Evolutionary conservation across 64 coral and sea anemone species (phyloP), one percentile per base, ranked within the genome.

Genomic region (Pachyseris speciosa): DNA sequence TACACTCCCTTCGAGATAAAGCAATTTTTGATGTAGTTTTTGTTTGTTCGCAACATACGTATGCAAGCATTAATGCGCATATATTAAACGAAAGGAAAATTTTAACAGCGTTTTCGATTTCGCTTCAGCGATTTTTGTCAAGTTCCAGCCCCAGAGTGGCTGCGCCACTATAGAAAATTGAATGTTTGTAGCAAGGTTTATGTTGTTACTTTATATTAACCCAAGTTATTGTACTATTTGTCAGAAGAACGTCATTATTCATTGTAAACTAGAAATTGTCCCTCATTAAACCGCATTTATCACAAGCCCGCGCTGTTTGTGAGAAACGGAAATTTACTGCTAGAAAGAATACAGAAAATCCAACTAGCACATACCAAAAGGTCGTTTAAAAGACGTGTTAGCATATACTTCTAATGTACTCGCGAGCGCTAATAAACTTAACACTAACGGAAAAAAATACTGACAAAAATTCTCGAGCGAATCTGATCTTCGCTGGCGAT

Each of bases 261-360:
- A 68, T 67, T 88, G 77, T 69, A 93, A 83, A 60, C 80, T 49
- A 68, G 63, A 96, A 89, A 96, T 96, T 96, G 84, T 78, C 65
- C 37, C 76, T 93, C 86, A 90, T 96, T 96, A 96, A 93, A 86
- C 78, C 37, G 81, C 86, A 86, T 90, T 96, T 93, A 96, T 92
- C 68, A 85, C 78, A 93, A 83, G 43, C 85, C 79, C 89, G 94
- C 88, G 75, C 37, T 69, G 50, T 73, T 75, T 95, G 88, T 92
- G 52, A 49, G 76, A 80, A 96, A 96, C 95, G 95, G 95, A 96
- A 93, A 96, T 93, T 96, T 96, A 69, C 87, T 68, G 64, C 92
- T 48, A 85, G 61, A 66, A 71, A 86, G 30, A 86, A 86, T 69
- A 66, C 20, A 42, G 64, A 86, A 49, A 49, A 28, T 57, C 69